Conservation (phyloP, 2,113 vertebrate genomes). For the Bambusicola thoracicus region DNA sequence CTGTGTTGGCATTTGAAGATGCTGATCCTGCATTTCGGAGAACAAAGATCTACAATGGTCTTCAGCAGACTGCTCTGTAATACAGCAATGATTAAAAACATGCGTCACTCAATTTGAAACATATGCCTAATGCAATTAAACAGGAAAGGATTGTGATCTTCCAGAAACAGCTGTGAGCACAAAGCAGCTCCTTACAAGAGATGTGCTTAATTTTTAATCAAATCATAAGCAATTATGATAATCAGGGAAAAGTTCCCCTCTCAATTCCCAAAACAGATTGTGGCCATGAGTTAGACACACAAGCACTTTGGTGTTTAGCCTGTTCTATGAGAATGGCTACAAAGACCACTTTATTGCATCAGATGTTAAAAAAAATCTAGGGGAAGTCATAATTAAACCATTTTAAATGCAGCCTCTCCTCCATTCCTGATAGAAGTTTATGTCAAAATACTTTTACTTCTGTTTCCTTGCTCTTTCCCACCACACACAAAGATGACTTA, state of each 20-base stretch:
- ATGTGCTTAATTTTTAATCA: background rate
- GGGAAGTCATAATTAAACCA: background rate
- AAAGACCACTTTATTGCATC: background rate
- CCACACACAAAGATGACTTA: background rate
- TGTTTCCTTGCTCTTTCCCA: background rate
- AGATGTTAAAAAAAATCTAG: background rate
- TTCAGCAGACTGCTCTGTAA: background rate
- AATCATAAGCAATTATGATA: background rate
- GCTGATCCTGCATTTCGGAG: background rate
- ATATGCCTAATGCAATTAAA: background rate
- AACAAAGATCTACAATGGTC: background rate
- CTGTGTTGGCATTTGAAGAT: background rate
- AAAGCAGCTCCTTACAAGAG: background rate
- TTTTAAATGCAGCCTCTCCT: background rate
- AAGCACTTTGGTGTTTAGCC: background rate
- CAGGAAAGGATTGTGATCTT: background rate
- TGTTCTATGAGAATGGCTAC: background rate
- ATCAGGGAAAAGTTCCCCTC: background rate
- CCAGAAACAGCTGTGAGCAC: background rate
- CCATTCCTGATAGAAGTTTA: background rate
- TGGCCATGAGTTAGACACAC: background rate
- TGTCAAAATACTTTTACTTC: background rate
- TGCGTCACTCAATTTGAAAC: background rate
- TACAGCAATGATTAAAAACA: background rate
- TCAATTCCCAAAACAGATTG: background rate